Conservation (phyloP, 2,797 vertebrate genomes). For the Decapterus maruadsi region DNA sequence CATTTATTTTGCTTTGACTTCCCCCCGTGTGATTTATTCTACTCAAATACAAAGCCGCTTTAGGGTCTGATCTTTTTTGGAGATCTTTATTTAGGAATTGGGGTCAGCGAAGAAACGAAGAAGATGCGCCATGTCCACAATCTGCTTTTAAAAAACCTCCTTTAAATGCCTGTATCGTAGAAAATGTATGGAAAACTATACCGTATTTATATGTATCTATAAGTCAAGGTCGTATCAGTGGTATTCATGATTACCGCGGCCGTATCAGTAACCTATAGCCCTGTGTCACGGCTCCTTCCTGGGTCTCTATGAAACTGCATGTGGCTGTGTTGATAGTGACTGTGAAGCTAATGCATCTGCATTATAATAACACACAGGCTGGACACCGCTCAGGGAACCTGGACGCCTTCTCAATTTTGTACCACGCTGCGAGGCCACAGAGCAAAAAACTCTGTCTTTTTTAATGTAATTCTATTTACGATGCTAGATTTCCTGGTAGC, state of each 20-base stretch:
- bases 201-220: slow-evolving; percentile 13
- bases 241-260: slow-evolving; percentile 29
- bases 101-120: slow-evolving; percentile 24
- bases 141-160: slow-evolving; percentile 15
- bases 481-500: slow-evolving; percentile 18
- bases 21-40: slow-evolving; percentile 57
- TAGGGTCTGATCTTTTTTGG: slow-evolving; percentile 36
- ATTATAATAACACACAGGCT: slow-evolving; percentile 36
- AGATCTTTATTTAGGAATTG: slow-evolving; percentile 54
- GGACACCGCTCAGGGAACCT: slow-evolving; percentile 11
- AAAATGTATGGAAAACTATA: slow-evolving; percentile 31
- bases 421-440: slow-evolving; percentile 28
- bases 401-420: slow-evolving; percentile 34
- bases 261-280: slow-evolving; percentile 11
- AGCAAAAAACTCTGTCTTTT: slow-evolving; percentile 19
- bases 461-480: slow-evolving; percentile 35
- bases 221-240: slow-evolving; percentile 22
- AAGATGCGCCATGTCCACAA: slow-evolving; percentile 1
- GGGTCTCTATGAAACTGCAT: slow-evolving; percentile 34
- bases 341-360: slow-evolving; percentile 56
- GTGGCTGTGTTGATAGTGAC: slow-evolving; percentile 52
- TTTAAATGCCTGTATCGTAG: slow-evolving; percentile 13
- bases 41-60: slow-evolving; percentile 23
- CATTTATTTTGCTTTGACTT: slow-evolving; percentile 56
- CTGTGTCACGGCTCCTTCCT: slow-evolving; percentile 19